Evolutionary conservation across 2,113 vertebrate species (phyloP), one percentile per base, ranked within the genome.

Genomic region (Sinosuthora webbiana): DNA sequence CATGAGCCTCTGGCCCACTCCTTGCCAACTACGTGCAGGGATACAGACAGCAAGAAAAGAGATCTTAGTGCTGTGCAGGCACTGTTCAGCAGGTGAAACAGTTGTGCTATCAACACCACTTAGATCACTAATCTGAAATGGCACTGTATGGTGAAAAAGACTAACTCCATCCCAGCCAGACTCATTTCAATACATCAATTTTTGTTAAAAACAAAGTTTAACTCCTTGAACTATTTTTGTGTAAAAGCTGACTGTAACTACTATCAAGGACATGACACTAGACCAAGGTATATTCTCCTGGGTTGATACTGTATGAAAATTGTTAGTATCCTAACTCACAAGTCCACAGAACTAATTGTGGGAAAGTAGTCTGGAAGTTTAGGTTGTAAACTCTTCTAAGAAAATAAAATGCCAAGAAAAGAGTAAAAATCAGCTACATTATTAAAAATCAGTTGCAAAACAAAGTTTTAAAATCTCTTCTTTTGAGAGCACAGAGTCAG

Each of bases 131-230:
- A 31, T 24, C 42, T 76, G 57, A 87, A 92, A 63, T 2, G 11
- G 8, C 27, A 42, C 28, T 4, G 2, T 31, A 10, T 2, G 63
- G 25, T 56, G 35, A 23, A 70, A 60, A 75, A 41, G 10, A 78
- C 35, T 39, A 39, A 47, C 30, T 81, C 23, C 24, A 47, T 47
- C n/a, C 16, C 47, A 76, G 23, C 2, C 57, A 77, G n/a, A n/a
- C 20, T 25, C 8, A 41, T 33, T 56, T 55, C 2, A 73, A 53
- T 30, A 12, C 15, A 50, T 41, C 1, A 2, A 0, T 33, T 49
- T 73, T 60, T 78, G 47, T 69, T 33, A 60, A n/a, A 6, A 50
- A 11, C 6, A n/a, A 45, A 50, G 3, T 33, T 87, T 69, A 64
- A 24, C 6, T 65, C 56, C 19, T 83, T 68, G 53, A 14, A 50